Evolutionary conservation across 2,113 vertebrate species (phyloP), one percentile per base, ranked within the genome.

Genomic region (Numida meleagris): DNA sequence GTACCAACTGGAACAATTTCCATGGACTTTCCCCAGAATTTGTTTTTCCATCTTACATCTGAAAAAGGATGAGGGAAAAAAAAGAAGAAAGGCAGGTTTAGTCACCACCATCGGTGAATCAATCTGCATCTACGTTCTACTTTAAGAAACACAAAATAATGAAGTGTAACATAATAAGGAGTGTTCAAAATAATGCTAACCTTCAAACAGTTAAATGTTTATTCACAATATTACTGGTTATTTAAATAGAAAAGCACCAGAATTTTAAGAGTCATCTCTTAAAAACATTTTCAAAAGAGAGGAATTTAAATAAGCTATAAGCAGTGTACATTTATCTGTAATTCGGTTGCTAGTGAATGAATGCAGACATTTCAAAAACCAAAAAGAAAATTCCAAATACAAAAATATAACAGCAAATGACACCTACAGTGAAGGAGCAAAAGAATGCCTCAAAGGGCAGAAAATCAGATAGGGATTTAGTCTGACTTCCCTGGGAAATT

Each of bases 11-110:
- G 99, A 93, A 99, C 98, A 25, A 99, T 99, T 97, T 99, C 99
- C 99, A 99, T 99, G 55, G 99, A 99, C 97, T 99, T 99, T 2
- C 99, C 99, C 99, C 99, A 99, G 97, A 99, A 99, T 96, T 99
- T 99, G 96, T 99, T 99, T 98, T 99, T 99, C 98, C 99, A 99
- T 95, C 99, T 98, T 94, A 99, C 97, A 90, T 99, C 99, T 99
- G 97, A 97, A 98, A 97, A 24, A 93, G 65, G 53, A 79, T 43
- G 23, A 24, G 20, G 33, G 31, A 58, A 46, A 85, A 55, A 24
- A 89, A 86, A 70, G 21, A 85, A 23, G 51, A 55, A 66, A 55
- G 53, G 80, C 10, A 61, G 14, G 50, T 79, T 93, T 90, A 91
- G 36, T 48, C 46, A 80, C 27, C 74, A 46, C 53, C 34, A 55